These are phyloP conservation scores for Artemisiospiza belli DNA, from an alignment of 2,113 vertebrate species.

Conservation along the genomic window DNA sequence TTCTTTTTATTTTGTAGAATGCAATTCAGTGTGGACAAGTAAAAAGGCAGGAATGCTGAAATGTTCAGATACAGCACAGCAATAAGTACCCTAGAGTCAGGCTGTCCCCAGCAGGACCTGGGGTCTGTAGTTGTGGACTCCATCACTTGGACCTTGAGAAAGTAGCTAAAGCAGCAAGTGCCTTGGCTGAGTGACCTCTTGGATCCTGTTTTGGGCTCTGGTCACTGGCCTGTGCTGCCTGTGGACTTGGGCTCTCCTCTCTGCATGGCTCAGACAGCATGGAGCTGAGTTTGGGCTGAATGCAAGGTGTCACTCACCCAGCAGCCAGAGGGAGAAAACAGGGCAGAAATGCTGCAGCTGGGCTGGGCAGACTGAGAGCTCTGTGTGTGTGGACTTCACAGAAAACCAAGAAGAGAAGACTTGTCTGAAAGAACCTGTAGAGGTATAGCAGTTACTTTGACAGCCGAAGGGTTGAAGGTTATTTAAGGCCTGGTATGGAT, in stretches of 20 bases:
- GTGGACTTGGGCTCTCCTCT: not conserved
- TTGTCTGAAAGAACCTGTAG: not conserved
- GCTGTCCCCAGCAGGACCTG: not conserved
- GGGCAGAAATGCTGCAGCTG: not conserved
- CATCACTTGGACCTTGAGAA: not conserved
- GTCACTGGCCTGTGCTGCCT: rapidly evolving
- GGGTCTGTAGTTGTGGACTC: not conserved
- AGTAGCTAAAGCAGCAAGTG: not conserved
- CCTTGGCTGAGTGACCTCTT: not conserved
- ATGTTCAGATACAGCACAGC: not conserved
- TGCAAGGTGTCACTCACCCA: not conserved
- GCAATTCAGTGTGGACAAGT: not conserved
- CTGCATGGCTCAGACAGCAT: not conserved
- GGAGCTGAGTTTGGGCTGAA: not conserved
- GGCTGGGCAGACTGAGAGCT: not conserved
- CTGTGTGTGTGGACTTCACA: not conserved
- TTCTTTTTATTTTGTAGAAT: no score
- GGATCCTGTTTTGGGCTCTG: not conserved
- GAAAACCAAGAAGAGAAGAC: not conserved
- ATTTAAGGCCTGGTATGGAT: not conserved
- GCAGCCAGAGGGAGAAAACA: not conserved
- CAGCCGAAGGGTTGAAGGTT: not conserved
- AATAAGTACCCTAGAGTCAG: not conserved
- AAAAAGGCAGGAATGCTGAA: not conserved
- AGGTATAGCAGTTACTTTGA: not conserved